These are phyloP conservation scores for Nycticryphes semicollaris DNA, from an alignment of 2,113 vertebrate genomes.

Conservation along the genomic window DNA sequence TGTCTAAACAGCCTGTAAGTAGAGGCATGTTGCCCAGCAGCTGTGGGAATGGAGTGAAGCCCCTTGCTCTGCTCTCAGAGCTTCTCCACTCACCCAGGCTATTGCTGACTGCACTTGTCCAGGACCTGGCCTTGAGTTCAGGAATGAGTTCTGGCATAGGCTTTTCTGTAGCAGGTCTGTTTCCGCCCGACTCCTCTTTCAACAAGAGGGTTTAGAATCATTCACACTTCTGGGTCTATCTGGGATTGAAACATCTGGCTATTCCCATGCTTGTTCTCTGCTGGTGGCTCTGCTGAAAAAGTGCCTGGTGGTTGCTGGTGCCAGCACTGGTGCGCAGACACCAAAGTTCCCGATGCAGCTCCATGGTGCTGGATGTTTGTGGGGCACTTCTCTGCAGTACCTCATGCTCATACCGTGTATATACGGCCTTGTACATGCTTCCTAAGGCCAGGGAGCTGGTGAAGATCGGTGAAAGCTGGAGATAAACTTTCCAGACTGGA, in stretches of 20 bases:
- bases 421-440: rapidly evolving
- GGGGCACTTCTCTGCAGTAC: neutral
- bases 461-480: neutral
- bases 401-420: rapidly evolving
- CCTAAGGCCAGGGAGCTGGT: neutral
- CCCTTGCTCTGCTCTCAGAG: neutral
- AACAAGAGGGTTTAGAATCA: neutral
- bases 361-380: neutral
- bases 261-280: neutral
- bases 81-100: neutral
- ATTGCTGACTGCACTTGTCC: neutral
- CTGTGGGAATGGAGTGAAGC: neutral
- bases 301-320: neutral
- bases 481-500: neutral
- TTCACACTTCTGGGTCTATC: neutral
- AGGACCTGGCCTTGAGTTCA: neutral
- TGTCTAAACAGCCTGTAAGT: neutral
- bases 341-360: rapidly evolving
- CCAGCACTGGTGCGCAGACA: neutral
- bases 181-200: neutral
- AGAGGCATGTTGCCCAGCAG: neutral
- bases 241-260: neutral
- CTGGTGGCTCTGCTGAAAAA: neutral
- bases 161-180: neutral
- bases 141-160: neutral